Percentiles rank a stretch among this genome's conserved stretches.
Evolutionary conservation across 2,888 invertebrate genomes (phyloP).

Genomic region (Sphaerophoria rueppellii): DNA sequence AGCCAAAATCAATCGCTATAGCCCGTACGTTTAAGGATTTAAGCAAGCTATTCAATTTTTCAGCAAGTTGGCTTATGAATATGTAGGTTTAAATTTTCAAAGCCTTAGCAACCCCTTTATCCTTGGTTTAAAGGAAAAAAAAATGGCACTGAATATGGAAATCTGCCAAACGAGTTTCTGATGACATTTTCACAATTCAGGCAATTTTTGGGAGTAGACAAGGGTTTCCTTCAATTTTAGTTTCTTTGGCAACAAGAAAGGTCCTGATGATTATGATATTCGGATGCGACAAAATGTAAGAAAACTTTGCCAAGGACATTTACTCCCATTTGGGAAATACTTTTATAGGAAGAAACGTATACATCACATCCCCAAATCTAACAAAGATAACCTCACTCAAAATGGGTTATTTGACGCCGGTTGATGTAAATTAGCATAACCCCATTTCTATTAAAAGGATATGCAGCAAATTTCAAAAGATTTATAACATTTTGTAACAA

Average conservation of each 20-base stretch:
- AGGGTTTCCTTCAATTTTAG: constrained; percentile 1
- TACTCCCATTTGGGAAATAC: not conserved
- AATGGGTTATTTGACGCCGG: constrained; percentile 22
- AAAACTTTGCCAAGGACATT: constrained; percentile 8
- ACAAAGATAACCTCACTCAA: not conserved
- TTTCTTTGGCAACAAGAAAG: not conserved
- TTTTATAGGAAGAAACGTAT: not conserved
- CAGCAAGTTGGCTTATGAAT: too few species aligned
- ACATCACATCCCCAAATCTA: not conserved
- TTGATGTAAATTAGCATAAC: not conserved
- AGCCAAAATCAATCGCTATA: too few species aligned
- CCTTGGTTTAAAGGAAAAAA: not conserved
- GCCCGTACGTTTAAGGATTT: too few species aligned
- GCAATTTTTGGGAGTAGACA: not conserved
- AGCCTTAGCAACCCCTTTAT: not conserved
- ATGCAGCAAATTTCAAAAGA: not conserved
- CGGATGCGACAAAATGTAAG: constrained; percentile 4
- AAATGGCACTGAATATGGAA: constrained; percentile 20
- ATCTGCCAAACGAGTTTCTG: constrained; percentile 32
- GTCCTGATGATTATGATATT: constrained; percentile 19
- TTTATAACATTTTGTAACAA: not conserved
- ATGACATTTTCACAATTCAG: constrained; percentile 23
- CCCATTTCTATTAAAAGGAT: not conserved
- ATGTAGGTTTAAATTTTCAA: too few species aligned
- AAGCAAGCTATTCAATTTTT: too few species aligned